Percentiles rank a stretch among this genome's conserved stretches.
phyloP scores from a whole-genome alignment of 2,797 vertebrate genomes.

The Lutjanus argentimaculatus region DNA sequence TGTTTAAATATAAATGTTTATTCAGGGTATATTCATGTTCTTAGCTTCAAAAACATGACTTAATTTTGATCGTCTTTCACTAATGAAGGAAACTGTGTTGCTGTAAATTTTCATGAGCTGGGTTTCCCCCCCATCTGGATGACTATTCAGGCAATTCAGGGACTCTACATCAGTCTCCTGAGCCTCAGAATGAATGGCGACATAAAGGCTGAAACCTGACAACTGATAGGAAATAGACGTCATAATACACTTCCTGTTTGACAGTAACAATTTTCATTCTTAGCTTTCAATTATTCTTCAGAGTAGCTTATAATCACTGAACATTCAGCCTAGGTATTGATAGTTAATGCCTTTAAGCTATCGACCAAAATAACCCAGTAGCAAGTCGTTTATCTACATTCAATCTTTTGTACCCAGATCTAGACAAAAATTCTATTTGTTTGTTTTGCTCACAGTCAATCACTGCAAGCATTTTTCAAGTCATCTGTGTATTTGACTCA shows the following conservation, averaged over 20 bases:
- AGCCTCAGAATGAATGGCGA: background rate
- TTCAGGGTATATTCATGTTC: background rate
- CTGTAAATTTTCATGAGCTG: background rate
- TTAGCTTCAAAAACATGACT: background rate
- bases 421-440: too few relatives aligned
- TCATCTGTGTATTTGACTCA: too few relatives aligned
- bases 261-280: constrained; percentile 10
- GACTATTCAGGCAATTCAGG: background rate
- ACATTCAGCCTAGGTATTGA: too few relatives aligned
- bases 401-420: too few relatives aligned
- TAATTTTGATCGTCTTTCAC: background rate
- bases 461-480: too few relatives aligned
- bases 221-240: background rate
- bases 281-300: background rate
- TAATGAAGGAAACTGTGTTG: background rate
- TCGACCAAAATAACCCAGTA: too few relatives aligned
- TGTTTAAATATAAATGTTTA: background rate
- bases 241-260: constrained; percentile 4
- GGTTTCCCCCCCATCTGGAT: background rate
- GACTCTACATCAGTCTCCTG: background rate
- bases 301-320: background rate
- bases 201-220: background rate
- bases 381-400: too few relatives aligned
- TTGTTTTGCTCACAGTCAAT: too few relatives aligned
- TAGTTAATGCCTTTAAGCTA: too few relatives aligned